Conservation (phyloP, 2,797 vertebrate genomes). For the Coluber constrictor region DNA sequence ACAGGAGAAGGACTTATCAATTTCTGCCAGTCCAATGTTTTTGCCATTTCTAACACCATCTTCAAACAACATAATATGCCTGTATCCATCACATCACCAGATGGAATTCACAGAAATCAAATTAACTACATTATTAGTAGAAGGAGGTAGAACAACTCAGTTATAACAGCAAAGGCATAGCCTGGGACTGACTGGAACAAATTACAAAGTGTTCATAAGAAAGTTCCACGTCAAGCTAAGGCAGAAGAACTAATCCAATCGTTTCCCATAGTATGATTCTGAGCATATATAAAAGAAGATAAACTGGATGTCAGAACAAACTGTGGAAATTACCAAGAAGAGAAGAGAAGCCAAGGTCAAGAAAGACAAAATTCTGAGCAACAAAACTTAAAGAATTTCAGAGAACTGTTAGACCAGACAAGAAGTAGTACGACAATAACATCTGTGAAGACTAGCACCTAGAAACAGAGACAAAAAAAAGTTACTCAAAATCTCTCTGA, state of each 20-base stretch:
- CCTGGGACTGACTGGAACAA: not conserved
- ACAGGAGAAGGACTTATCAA: not conserved
- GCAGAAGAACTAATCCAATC: not conserved
- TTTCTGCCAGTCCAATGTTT: not conserved
- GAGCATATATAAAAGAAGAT: not conserved
- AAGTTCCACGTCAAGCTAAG: not conserved
- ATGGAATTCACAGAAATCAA: not conserved
- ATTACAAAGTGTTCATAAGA: not conserved
- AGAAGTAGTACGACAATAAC: not conserved
- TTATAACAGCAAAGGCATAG: not conserved
- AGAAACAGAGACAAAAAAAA: not conserved
- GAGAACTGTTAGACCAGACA: not conserved
- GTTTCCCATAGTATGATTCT: not conserved
- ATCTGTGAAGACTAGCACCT: not conserved
- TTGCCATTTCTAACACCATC: not conserved
- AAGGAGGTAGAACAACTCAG: not conserved
- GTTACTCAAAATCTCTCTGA: not conserved
- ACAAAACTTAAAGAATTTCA: not conserved
- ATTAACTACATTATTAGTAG: not conserved
- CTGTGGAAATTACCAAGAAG: not conserved
- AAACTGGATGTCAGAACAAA: not conserved
- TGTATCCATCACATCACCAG: not conserved
- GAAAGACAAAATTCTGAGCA: not conserved
- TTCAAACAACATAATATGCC: not conserved
- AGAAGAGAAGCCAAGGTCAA: not conserved